A percentile compares a stretch with the other conserved stretches of the same genome.
phyloP scores from a whole-genome alignment of 53 echinoderm and acorn worm genomes.

The Pentamera pediparva region DNA sequence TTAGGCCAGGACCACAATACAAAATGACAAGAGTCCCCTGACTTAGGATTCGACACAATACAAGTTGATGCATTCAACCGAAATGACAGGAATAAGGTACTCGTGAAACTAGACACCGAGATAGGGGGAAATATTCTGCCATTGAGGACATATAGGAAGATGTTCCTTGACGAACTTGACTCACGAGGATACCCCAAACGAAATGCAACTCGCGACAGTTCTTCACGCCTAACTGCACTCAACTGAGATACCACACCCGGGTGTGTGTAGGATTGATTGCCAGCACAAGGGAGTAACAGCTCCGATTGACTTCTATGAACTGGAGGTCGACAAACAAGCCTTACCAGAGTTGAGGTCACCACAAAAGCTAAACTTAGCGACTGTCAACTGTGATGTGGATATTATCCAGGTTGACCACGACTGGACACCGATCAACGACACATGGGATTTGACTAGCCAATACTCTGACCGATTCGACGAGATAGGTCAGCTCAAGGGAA shows the following conservation, averaged over 20 bases:
- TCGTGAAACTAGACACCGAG: slow-evolving; percentile 21
- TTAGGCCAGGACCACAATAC: too few species aligned
- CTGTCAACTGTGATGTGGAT: neutral
- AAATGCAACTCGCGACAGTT: neutral
- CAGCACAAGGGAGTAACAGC: neutral
- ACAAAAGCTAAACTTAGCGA: neutral
- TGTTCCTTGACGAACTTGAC: neutral
- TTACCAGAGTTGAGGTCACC: slow-evolving; percentile 1
- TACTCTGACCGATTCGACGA: slow-evolving; percentile 3
- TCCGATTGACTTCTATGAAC: neutral
- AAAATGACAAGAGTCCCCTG: too few species aligned
- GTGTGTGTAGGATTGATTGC: too few species aligned
- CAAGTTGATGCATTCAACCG: too few species aligned
- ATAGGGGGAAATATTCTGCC: slow-evolving; percentile 2
- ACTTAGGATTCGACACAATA: too few species aligned
- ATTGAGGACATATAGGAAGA: neutral
- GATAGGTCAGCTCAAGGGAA: neutral
- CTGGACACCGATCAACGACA: neutral
- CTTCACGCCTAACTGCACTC: neutral
- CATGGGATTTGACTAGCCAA: neutral
- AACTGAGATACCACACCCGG: slow-evolving; percentile 35
- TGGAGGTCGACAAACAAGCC: neutral
- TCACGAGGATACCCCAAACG: neutral
- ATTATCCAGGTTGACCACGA: neutral
- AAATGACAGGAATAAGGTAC: too few species aligned